phyloP scores from a whole-genome alignment of 2,113 vertebrate species.

The Sapajus apella region DNA sequence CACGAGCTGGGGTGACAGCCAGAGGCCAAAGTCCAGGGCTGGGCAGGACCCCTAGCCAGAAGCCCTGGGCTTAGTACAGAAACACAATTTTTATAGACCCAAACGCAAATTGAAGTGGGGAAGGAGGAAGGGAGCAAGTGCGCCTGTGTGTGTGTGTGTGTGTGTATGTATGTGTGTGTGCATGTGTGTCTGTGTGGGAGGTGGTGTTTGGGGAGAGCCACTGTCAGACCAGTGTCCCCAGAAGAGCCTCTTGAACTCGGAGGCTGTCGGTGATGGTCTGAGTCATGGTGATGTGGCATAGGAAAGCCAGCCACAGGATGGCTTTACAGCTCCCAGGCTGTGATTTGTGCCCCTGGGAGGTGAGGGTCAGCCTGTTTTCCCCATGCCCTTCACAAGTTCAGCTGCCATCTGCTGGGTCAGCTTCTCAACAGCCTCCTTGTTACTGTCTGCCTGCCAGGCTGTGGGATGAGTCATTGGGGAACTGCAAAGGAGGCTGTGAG shows the following conservation, averaged over 20 bases:
- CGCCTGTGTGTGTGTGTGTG: not conserved
- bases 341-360: conserved; percentile 18
- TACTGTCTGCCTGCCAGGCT: conserved; percentile 77
- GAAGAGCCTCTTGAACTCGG: conserved; percentile 58
- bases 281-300: conserved; percentile 82
- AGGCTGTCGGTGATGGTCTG: conserved; percentile 74
- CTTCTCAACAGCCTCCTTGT: conserved; percentile 75
- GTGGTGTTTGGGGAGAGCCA: not conserved
- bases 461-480: conserved; percentile 76
- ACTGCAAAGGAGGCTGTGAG: conserved; percentile 52
- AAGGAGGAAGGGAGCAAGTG: not conserved
- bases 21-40: not conserved
- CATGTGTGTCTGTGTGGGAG: not conserved
- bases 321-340: conserved; percentile 50
- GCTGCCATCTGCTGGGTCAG: conserved; percentile 76
- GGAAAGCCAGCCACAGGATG: conserved; percentile 70
- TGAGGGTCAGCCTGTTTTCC: conserved; percentile 34
- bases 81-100: not conserved
- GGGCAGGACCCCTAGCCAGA: not conserved
- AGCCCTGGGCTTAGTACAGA: not conserved
- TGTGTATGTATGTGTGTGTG: not conserved
- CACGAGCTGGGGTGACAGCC: not conserved
- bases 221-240: not conserved
- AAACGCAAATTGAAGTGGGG: not conserved
- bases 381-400: conserved; percentile 56